Percentiles rank a stretch among this genome's conserved stretches.
These are phyloP conservation scores for Uromys caudimaculatus DNA, from an alignment of 2,797 vertebrate genomes.

Conservation along the genomic window DNA sequence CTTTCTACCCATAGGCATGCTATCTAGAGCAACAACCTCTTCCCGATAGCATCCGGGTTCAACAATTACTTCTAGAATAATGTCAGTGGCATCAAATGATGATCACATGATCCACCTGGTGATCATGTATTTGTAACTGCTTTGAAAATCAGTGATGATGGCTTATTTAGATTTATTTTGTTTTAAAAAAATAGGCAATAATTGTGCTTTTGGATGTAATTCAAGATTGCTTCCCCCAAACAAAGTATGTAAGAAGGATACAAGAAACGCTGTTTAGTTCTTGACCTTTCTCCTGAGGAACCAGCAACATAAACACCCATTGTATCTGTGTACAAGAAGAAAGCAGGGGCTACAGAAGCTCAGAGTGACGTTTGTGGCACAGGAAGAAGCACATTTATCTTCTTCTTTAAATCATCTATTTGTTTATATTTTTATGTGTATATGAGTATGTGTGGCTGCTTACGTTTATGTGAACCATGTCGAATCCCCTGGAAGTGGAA, in stretches of 20 bases:
- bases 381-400: not conserved
- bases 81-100: not conserved
- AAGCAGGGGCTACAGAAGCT: rapidly evolving
- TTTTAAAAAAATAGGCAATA: not conserved
- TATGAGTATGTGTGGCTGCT: not conserved
- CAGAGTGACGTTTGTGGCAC: not conserved
- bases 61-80: not conserved
- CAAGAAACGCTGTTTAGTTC: rapidly evolving
- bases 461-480: not conserved
- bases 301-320: rapidly evolving
- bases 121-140: not conserved
- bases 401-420: not conserved
- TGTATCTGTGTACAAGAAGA: not conserved
- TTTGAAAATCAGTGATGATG: conserved; percentile 16
- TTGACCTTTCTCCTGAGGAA: not conserved
- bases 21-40: not conserved
- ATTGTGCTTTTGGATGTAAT: not conserved
- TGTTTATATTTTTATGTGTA: not conserved
- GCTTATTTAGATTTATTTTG: not conserved
- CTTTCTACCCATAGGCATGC: not conserved
- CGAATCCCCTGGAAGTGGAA: not conserved
- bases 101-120: not conserved
- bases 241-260: not conserved
- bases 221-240: not conserved
- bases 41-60: not conserved